These are phyloP conservation scores for Diadromus collaris DNA, from an alignment of 2,888 invertebrate genomes.

Conservation along the genomic window DNA sequence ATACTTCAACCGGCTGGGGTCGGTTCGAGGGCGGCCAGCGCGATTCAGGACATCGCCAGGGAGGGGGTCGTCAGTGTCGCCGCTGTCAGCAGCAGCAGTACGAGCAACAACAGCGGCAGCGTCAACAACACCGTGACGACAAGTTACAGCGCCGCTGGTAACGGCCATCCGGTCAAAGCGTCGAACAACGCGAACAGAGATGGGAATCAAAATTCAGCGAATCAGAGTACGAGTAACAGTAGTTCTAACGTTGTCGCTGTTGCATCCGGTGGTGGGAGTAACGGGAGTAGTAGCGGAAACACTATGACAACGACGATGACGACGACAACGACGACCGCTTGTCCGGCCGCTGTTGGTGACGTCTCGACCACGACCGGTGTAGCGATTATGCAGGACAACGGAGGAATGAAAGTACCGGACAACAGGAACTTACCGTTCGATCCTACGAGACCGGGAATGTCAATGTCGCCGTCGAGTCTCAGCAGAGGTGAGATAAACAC, in stretches of 20 bases:
- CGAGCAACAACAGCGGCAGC: constrained; percentile 76
- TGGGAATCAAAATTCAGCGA: constrained; percentile 40
- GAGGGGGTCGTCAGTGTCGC: constrained; percentile 85
- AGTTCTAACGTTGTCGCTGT: constrained; percentile 31
- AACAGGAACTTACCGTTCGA: constrained; percentile 72
- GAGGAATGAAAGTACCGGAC: constrained; percentile 74
- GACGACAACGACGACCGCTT: constrained; percentile 72
- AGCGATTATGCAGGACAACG: constrained; percentile 69
- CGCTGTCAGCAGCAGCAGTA: constrained; percentile 80
- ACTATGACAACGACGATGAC: constrained; percentile 73
- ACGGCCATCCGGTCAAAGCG: constrained; percentile 42
- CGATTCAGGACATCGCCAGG: constrained; percentile 88
- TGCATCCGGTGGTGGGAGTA: constrained; percentile 32
- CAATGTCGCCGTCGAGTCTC: constrained; percentile 88
- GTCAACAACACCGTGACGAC: constrained; percentile 56
- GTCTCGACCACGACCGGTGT: constrained; percentile 70
- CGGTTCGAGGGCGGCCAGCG: constrained; percentile 91
- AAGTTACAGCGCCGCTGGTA: constrained; percentile 57
- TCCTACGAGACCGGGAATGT: constrained; percentile 78
- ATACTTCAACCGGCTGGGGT: constrained; percentile 92
- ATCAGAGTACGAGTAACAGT: constrained; percentile 25
- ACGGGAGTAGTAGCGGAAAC: constrained; percentile 59
- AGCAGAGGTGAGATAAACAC: constrained; percentile 86
- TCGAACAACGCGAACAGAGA: constrained; percentile 59
- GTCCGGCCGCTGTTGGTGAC: constrained; percentile 71